These are phyloP conservation scores for Cotesia chilonis DNA, from an alignment of 1,140 invertebrate species.

Conservation along the genomic window DNA sequence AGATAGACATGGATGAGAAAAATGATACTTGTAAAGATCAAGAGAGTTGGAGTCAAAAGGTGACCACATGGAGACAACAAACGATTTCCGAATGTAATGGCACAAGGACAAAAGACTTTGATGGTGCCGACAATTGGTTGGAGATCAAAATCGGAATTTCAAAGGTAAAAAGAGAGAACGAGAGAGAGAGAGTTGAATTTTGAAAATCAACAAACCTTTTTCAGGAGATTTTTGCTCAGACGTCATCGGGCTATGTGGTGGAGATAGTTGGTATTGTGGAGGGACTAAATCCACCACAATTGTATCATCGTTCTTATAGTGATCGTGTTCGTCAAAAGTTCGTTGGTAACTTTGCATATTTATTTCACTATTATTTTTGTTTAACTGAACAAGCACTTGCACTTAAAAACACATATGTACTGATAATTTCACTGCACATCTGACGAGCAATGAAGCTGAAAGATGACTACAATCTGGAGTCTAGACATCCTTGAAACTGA, in stretches of 20 bases:
- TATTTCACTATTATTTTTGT: conserved; percentile 3
- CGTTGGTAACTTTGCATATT: conserved; percentile 52
- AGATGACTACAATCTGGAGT: too few species aligned
- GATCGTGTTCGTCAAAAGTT: conserved; percentile 45
- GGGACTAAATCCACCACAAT: conserved; percentile 53
- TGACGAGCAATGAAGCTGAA: too few species aligned
- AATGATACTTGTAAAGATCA: conserved; percentile 4
- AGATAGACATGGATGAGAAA: conserved; percentile 27
- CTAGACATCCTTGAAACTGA: too few species aligned
- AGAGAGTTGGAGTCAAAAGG: background rate
- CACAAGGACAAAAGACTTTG: background rate
- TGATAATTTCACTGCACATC: too few species aligned
- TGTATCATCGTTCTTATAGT: conserved; percentile 45
- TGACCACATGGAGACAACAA: too few species aligned
- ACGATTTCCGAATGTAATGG: too few species aligned
- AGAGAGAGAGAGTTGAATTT: too few species aligned
- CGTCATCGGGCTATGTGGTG: conserved; percentile 44
- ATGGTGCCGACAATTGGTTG: background rate
- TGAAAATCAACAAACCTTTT: conserved; percentile 41
- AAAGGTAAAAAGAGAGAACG: too few species aligned
- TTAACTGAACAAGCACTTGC: background rate
- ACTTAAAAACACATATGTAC: background rate
- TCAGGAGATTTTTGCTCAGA: conserved; percentile 43
- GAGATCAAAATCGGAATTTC: too few species aligned
- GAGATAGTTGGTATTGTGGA: conserved; percentile 48